Conservation (phyloP, 1,140 invertebrate species). For the Halictus rubicundus region DNA sequence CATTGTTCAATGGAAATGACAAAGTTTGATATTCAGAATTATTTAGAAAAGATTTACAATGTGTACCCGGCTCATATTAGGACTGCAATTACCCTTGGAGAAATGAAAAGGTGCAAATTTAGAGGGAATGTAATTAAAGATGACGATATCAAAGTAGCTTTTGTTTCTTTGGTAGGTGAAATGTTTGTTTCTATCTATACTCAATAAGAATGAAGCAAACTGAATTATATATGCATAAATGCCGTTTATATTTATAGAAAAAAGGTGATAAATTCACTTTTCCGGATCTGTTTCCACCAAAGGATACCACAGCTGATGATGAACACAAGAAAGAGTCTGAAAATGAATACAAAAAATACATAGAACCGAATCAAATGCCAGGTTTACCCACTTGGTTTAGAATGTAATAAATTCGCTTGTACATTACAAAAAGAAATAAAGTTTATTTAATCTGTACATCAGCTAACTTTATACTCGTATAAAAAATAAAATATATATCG, state of each 20-base stretch:
- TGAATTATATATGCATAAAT: no score
- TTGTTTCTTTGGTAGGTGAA: slow-evolving; percentile 88
- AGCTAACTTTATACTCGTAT: background rate
- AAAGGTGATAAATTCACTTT: slow-evolving; percentile 81
- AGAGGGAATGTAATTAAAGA: slow-evolving; percentile 87
- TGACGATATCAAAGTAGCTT: slow-evolving; percentile 92
- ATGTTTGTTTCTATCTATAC: background rate
- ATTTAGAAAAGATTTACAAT: slow-evolving; percentile 97
- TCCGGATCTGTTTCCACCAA: slow-evolving; percentile 80
- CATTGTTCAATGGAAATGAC: slow-evolving; percentile 93
- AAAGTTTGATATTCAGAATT: slow-evolving; percentile 92
- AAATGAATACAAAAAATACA: slow-evolving; percentile 53
- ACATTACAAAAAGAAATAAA: slow-evolving; percentile 30
- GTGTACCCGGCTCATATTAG: slow-evolving; percentile 87
- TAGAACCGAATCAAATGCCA: slow-evolving; percentile 76
- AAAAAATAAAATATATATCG: background rate
- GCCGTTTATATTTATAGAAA: slow-evolving; percentile 75
- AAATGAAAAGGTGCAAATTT: slow-evolving; percentile 77
- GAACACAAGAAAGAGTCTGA: slow-evolving; percentile 77
- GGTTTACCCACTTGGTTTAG: slow-evolving; percentile 83
- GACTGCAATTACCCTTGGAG: slow-evolving; percentile 86
- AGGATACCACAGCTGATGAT: slow-evolving; percentile 78
- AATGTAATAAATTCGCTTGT: slow-evolving; percentile 9
- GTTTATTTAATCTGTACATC: slow-evolving; percentile 10
- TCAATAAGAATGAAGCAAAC: background rate